A percentile compares a stretch with the other conserved stretches of the same genome.
Conservation (phyloP, 2,113 vertebrate genomes). For the Thymallus thymallus region DNA sequence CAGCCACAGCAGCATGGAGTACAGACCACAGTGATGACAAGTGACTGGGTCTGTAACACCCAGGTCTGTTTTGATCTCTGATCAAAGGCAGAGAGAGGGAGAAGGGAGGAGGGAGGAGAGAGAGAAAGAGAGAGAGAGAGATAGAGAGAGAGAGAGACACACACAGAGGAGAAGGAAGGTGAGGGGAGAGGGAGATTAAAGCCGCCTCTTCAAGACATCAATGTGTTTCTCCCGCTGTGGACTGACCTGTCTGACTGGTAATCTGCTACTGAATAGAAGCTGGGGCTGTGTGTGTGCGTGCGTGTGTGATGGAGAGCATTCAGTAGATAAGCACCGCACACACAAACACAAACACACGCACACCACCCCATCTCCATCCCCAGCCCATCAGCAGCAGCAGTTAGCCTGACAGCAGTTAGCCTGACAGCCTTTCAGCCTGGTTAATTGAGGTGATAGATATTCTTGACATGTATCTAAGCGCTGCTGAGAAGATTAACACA, state of each 20-base stretch:
- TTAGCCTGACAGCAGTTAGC: constrained; percentile 73
- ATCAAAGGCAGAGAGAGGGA: constrained; percentile 51
- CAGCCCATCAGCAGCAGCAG: constrained; percentile 44
- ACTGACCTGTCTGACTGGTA: background rate
- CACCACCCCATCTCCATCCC: constrained; percentile 28
- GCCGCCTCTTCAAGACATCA: background rate
- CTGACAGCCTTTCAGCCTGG: constrained; percentile 76
- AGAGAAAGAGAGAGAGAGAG: constrained; percentile 17
- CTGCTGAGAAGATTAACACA: constrained; percentile 79
- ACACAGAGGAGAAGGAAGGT: constrained; percentile 23
- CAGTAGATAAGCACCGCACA: background rate
- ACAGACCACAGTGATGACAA: constrained; percentile 54
- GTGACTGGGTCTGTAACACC: constrained; percentile 62
- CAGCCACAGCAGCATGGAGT: constrained; percentile 16
- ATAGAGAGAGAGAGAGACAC: constrained; percentile 17
- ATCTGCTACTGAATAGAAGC: background rate
- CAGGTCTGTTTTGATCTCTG: constrained; percentile 48
- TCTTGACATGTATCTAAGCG: constrained; percentile 83
- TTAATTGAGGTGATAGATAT: constrained; percentile 88
- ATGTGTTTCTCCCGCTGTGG: constrained; percentile 21
- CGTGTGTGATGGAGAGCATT: background rate
- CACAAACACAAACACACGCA: constrained; percentile 4
- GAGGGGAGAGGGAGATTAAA: background rate
- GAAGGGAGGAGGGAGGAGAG: no score
- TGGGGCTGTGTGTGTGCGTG: background rate